Evolutionary conservation across 1,140 invertebrate genomes (phyloP).

Genomic region (Drosophila azteca): DNA sequence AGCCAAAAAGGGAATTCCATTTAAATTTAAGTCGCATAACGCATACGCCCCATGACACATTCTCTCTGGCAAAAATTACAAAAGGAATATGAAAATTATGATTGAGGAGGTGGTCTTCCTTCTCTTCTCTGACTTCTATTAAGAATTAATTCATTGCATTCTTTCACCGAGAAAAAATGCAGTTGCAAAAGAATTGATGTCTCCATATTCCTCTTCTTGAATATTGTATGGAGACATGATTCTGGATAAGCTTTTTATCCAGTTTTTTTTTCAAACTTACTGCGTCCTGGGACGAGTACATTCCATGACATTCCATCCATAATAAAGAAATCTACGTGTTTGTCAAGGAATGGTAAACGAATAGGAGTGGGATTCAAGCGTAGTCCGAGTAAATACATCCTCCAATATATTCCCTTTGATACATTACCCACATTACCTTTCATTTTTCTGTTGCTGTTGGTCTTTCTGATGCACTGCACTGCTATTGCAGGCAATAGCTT

Average conservation of each 20-base stretch:
- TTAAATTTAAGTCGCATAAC: slow-evolving; percentile 23
- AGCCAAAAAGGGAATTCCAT: slow-evolving; percentile 19
- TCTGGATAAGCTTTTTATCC: too few species aligned
- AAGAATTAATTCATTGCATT: too few species aligned
- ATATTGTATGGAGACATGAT: too few species aligned
- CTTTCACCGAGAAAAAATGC: too few species aligned
- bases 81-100: slow-evolving; percentile 11
- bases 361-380: not conserved
- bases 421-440: slow-evolving; percentile 19
- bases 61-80: not conserved
- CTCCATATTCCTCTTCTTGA: not conserved
- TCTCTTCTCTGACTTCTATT: too few species aligned
- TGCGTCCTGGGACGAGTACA: not conserved
- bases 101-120: slow-evolving; percentile 3
- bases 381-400: not conserved
- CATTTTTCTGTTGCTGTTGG: too few species aligned
- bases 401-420: slow-evolving; percentile 22
- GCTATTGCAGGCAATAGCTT: slow-evolving; percentile 11
- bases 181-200: not conserved
- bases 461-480: not conserved
- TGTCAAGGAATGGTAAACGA: slow-evolving; percentile 4
- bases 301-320: slow-evolving; percentile 43
- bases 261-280: slow-evolving; percentile 4
- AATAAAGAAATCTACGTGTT: slow-evolving; percentile 52
- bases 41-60: not conserved